phyloP scores from a whole-genome alignment of 2,888 invertebrate genomes.

The Aplocera efformata region DNA sequence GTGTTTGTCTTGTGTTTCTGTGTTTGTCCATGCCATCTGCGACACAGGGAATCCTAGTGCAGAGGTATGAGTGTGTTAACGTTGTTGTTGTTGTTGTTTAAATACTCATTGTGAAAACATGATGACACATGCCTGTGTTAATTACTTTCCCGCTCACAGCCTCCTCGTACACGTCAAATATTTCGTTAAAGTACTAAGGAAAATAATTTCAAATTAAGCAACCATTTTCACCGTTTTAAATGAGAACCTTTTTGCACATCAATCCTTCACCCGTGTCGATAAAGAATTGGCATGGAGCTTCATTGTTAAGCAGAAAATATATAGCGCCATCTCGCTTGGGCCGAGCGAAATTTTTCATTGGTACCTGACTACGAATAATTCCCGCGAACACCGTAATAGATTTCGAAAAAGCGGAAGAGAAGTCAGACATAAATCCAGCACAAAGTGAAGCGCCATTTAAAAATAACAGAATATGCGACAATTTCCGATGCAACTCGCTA shows the following conservation, averaged over 20 bases:
- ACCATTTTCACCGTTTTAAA: conserved; percentile 13
- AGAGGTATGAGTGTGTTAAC: no score
- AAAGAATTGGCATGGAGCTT: conserved; percentile 34
- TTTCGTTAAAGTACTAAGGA: no score
- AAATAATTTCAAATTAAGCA: background rate
- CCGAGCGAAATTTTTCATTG: conserved; percentile 51
- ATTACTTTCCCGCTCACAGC: no score
- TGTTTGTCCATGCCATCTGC: no score
- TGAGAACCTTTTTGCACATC: conserved; percentile 21
- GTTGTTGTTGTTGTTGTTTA: no score
- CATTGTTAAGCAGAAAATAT: conserved; percentile 41
- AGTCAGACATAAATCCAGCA: conserved; percentile 58
- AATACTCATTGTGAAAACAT: no score
- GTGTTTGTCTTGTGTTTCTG: no score
- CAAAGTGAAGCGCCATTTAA: conserved; percentile 47
- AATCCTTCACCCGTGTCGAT: conserved; percentile 20
- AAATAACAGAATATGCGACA: conserved; percentile 39
- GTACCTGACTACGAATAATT: conserved; percentile 56
- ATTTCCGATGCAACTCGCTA: conserved; percentile 22
- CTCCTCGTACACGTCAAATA: no score
- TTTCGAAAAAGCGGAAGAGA: conserved; percentile 61
- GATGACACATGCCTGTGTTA: no score
- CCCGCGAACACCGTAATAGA: conserved; percentile 58
- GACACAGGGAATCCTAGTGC: no score
- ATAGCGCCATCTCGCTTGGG: conserved; percentile 34